Evolutionary conservation across 2,797 vertebrate genomes (phyloP).

Genomic region (Coccyzus lansbergi): DNA sequence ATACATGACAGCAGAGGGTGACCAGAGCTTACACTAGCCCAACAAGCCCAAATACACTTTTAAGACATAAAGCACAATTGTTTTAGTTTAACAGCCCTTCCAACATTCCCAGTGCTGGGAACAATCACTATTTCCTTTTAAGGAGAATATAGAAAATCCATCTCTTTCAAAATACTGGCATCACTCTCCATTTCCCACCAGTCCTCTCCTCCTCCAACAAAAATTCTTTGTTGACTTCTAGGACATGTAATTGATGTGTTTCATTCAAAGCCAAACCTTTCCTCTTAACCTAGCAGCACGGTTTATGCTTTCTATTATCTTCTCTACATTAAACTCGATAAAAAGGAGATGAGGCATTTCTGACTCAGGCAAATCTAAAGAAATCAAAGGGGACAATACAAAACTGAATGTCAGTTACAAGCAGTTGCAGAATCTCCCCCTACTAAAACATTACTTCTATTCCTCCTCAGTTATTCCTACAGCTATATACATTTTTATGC

Average conservation of each 20-base stretch:
- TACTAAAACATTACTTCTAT: neutral
- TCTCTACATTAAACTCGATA: neutral
- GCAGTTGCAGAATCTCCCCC: neutral
- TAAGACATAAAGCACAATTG: neutral
- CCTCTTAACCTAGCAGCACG: neutral
- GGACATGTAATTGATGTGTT: neutral
- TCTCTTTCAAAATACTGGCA: neutral
- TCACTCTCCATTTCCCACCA: neutral
- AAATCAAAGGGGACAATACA: neutral
- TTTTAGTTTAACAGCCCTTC: neutral
- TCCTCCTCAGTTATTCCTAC: neutral
- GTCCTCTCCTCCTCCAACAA: neutral
- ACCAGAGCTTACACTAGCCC: neutral
- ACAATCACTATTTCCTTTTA: neutral
- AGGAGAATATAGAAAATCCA: neutral
- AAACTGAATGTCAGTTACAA: neutral
- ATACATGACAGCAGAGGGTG: fast-evolving
- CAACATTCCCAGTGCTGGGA: neutral
- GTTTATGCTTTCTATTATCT: neutral
- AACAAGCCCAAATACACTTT: neutral
- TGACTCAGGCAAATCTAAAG: neutral
- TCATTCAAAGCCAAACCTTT: neutral
- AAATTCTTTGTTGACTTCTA: neutral
- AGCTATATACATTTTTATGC: neutral
- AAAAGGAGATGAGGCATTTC: neutral